Evolutionary conservation across 2,888 invertebrate genomes (phyloP).

Genomic region (Trichopoda pennipes): DNA sequence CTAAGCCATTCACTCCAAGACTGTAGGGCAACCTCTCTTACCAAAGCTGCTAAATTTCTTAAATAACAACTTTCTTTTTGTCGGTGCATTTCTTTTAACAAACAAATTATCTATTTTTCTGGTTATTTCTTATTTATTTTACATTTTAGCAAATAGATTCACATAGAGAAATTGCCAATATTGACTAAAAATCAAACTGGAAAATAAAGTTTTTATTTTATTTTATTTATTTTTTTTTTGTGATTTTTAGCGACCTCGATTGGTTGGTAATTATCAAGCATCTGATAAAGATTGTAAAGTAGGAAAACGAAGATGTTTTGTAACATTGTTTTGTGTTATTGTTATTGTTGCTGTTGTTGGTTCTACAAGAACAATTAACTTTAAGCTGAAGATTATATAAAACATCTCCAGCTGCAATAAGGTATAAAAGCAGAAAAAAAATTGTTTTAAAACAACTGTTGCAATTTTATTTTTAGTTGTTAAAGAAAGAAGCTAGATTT

Average conservation of each 20-base stretch:
- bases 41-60: too few relatives aligned
- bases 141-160: too few relatives aligned
- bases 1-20: too few relatives aligned
- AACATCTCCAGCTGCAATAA: constrained; percentile 3
- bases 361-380: constrained; percentile 31
- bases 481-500: constrained; percentile 24
- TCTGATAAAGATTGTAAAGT: constrained; percentile 14
- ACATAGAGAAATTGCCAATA: constrained; percentile 55
- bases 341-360: too few relatives aligned
- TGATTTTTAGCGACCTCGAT: constrained; percentile 61
- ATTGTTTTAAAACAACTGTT: constrained; percentile 39
- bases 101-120: too few relatives aligned
- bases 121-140: too few relatives aligned
- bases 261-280: constrained; percentile 59
- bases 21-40: too few relatives aligned
- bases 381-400: constrained; percentile 12
- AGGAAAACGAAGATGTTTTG: constrained; percentile 50
- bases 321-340: constrained; percentile 26
- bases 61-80: too few relatives aligned
- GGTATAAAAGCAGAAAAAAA: too few relatives aligned
- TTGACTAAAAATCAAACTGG: constrained; percentile 18
- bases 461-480: constrained; percentile 30
- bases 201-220: background rate
- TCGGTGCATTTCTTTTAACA: too few relatives aligned
- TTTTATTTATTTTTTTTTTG: background rate